phyloP scores from a whole-genome alignment of 2,113 vertebrate species.

The Pomatostomus ruficeps region DNA sequence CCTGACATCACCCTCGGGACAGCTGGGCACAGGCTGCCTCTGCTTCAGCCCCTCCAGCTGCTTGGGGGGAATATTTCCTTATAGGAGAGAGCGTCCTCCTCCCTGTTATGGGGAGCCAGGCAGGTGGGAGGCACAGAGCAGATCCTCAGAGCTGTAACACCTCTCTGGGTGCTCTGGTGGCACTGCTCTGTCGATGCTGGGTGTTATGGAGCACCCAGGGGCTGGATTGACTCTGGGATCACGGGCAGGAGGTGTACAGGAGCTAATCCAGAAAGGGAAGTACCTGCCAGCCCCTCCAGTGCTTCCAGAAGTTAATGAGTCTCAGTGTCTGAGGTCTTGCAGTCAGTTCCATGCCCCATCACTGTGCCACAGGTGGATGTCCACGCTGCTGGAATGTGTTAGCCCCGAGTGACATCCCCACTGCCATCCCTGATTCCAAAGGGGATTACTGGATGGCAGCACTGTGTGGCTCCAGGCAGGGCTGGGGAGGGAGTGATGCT shows the following conservation, averaged over 20 bases:
- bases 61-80: neutral
- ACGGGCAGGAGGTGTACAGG: neutral
- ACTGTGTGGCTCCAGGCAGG: neutral
- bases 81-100: neutral
- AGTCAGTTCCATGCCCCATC: neutral
- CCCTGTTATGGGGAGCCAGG: fast-evolving
- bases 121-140: fast-evolving
- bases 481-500: neutral
- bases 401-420: neutral
- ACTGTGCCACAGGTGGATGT: neutral
- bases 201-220: neutral
- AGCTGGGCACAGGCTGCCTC: neutral
- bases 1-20: neutral
- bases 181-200: neutral
- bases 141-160: too few species aligned
- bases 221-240: neutral
- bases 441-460: neutral
- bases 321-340: neutral
- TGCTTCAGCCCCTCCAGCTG: neutral
- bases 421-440: neutral
- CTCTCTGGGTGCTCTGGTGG: neutral
- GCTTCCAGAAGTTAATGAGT: neutral
- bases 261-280: neutral
- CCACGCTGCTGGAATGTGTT: neutral
- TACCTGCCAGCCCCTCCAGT: neutral